A percentile compares a stretch with the other conserved stretches of the same genome.
These are phyloP conservation scores for Pterostichus niger DNA, from an alignment of 2,888 invertebrate genomes.

Conservation along the genomic window DNA sequence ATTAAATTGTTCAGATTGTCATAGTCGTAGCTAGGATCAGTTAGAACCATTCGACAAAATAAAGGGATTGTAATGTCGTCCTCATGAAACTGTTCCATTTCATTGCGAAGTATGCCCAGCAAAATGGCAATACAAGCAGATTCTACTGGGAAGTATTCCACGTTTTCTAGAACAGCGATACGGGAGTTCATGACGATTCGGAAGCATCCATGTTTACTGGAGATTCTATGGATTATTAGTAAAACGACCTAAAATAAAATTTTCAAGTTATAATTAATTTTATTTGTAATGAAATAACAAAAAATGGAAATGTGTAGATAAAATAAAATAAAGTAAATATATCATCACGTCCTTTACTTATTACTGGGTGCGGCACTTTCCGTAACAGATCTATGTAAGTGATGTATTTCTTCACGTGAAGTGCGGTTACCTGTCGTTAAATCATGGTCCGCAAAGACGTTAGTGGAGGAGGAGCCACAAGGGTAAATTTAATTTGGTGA, in stretches of 20 bases:
- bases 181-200: slow-evolving; percentile 63
- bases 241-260: slow-evolving; percentile 44
- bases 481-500: too few species aligned
- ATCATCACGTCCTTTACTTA: too few species aligned
- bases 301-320: too few species aligned
- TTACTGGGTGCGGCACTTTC: too few species aligned
- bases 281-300: too few species aligned
- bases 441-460: too few species aligned
- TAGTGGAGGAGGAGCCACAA: too few species aligned
- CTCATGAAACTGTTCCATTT: slow-evolving; percentile 25
- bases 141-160: slow-evolving; percentile 60
- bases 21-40: slow-evolving; percentile 57
- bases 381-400: too few species aligned
- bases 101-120: slow-evolving; percentile 45
- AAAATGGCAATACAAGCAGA: slow-evolving; percentile 57
- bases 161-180: slow-evolving; percentile 61
- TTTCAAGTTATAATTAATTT: too few species aligned
- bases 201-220: slow-evolving; percentile 63
- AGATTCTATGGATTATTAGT: slow-evolving; percentile 62
- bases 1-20: slow-evolving; percentile 49
- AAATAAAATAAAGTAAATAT: too few species aligned
- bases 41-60: slow-evolving; percentile 52
- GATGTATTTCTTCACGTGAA: too few species aligned
- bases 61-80: slow-evolving; percentile 55
- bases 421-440: too few species aligned